These are phyloP conservation scores for Phrynocephalus guinanensis DNA, from an alignment of 2,797 vertebrate species.

Conservation along the genomic window DNA sequence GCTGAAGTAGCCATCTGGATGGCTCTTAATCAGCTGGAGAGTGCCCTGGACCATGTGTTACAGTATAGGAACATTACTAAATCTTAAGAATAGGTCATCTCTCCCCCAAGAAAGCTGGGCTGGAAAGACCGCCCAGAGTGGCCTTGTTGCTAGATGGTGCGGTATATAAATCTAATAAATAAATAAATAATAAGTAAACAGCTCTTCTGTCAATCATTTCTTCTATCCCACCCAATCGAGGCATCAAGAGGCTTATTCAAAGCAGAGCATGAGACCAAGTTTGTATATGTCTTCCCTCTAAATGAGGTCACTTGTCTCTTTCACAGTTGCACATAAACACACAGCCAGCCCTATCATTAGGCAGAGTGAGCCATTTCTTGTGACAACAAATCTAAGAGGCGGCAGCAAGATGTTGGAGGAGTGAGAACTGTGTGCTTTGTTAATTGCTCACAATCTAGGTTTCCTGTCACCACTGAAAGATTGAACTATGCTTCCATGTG, in stretches of 20 bases:
- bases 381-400: background rate
- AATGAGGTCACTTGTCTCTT: background rate
- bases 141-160: too few relatives aligned
- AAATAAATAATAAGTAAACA: too few relatives aligned
- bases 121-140: background rate
- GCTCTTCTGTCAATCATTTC: background rate
- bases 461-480: background rate
- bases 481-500: background rate
- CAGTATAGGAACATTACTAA: background rate
- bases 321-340: too few relatives aligned
- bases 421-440: background rate
- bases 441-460: background rate
- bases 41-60: conserved; percentile 91
- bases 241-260: background rate
- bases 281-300: background rate
- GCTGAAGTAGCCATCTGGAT: conserved; percentile 94
- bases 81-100: background rate
- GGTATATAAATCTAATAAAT: too few relatives aligned
- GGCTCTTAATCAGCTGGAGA: conserved; percentile 94
- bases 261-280: background rate
- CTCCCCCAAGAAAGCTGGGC: background rate
- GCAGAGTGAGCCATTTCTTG: background rate
- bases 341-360: background rate
- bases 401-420: background rate
- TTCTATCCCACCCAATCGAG: background rate